Percentiles rank a stretch among this genome's conserved stretches.
Conservation (phyloP, 1,140 invertebrate species). For the Drosophila saltans region DNA sequence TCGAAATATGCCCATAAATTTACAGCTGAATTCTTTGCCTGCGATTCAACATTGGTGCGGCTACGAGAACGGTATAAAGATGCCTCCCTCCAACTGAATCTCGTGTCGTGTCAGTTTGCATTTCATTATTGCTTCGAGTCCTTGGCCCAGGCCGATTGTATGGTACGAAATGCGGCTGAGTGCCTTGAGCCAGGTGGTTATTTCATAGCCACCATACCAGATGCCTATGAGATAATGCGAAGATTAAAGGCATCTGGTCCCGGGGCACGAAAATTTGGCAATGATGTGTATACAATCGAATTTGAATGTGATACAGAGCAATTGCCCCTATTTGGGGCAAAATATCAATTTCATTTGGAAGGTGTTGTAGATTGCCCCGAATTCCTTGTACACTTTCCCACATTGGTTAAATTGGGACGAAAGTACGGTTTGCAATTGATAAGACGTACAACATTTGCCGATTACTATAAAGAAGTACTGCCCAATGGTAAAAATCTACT, state of each 20-base stretch:
- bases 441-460: constrained; percentile 89
- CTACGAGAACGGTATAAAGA: constrained; percentile 89
- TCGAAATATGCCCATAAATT: constrained; percentile 85
- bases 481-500: constrained; percentile 85
- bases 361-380: constrained; percentile 99
- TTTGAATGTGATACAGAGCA: constrained; percentile 89
- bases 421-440: constrained; percentile 92
- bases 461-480: constrained; percentile 90
- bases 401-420: constrained; percentile 91
- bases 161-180: constrained; percentile 96
- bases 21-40: constrained; percentile 95
- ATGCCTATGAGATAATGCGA: constrained; percentile 94
- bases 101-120: constrained; percentile 98
- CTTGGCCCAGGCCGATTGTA: constrained; percentile 93
- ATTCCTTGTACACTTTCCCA: constrained; percentile 97
- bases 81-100: constrained; percentile 90
- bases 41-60: constrained; percentile 94
- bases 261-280: constrained; percentile 90
- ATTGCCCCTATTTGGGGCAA: constrained; percentile 95
- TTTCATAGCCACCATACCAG: constrained; percentile 98
- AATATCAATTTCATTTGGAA: constrained; percentile 98
- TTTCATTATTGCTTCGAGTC: constrained; percentile 98
- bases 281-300: constrained; percentile 93
- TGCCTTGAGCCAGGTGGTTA: constrained; percentile 94
- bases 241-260: constrained; percentile 84